Evolutionary conservation across 2,888 invertebrate genomes (phyloP).

Genomic region (Campaea margaritaria): DNA sequence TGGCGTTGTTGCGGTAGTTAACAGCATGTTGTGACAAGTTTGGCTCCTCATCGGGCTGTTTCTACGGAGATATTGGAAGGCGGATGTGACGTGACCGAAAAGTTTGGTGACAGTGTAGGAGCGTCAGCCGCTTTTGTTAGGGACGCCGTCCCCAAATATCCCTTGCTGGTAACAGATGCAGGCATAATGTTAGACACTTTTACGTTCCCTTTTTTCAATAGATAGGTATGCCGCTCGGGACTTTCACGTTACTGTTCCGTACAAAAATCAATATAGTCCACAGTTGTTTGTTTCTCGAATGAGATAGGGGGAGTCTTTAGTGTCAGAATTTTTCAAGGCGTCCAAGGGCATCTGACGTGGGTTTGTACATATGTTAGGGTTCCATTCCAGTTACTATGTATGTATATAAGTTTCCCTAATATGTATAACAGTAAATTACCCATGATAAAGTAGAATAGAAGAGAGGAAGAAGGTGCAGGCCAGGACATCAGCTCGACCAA

Average conservation of each 20-base stretch:
- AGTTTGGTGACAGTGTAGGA: conserved; percentile 16
- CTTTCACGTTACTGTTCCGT: too few relatives aligned
- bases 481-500: conserved; percentile 94
- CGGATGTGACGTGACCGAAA: conserved; percentile 26
- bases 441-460: conserved; percentile 91
- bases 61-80: conserved; percentile 15
- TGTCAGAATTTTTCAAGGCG: too few relatives aligned
- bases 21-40: conserved; percentile 28
- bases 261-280: too few relatives aligned
- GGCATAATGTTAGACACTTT: not conserved
- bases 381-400: too few relatives aligned
- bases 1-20: conserved; percentile 8
- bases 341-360: too few relatives aligned
- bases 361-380: too few relatives aligned
- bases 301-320: too few relatives aligned
- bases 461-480: conserved; percentile 93
- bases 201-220: not conserved
- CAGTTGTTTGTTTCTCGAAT: too few relatives aligned
- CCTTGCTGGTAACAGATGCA: not conserved
- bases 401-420: not conserved
- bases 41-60: conserved; percentile 12
- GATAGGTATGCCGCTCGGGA: too few relatives aligned
- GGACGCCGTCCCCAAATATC: not conserved
- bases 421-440: conserved; percentile 83
- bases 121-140: conserved; percentile 3